Percentiles rank a stretch among this genome's conserved stretches.
phyloP scores from a whole-genome alignment of 2,113 vertebrate species.

The Rhombomys opimus region DNA sequence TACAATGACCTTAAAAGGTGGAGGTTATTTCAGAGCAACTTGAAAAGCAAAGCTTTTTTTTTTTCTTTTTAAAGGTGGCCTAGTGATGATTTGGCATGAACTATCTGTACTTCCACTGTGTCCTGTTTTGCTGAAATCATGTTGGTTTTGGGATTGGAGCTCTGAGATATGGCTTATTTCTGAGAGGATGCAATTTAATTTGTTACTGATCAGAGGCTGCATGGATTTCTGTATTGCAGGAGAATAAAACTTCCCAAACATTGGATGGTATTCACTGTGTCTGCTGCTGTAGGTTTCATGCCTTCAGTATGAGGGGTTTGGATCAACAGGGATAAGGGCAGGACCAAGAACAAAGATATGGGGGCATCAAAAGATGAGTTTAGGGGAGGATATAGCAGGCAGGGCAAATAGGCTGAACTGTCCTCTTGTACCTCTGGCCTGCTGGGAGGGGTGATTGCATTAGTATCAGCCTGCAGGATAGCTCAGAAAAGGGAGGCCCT shows the following conservation, averaged over 20 bases:
- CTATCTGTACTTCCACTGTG: background rate
- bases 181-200: background rate
- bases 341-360: background rate
- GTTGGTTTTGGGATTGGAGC: background rate
- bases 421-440: too few relatives aligned
- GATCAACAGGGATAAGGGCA: background rate
- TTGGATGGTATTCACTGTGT: background rate
- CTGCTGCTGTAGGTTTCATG: background rate
- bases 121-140: background rate
- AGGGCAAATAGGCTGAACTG: background rate
- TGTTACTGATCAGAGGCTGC: background rate
- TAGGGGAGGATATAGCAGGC: background rate
- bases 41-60: background rate
- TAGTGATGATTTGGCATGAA: background rate
- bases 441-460: background rate
- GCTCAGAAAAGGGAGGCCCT: background rate
- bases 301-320: too few relatives aligned
- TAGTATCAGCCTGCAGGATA: background rate
- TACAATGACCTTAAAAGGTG: background rate
- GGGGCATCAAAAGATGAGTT: background rate
- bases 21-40: background rate
- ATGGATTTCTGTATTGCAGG: background rate
- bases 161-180: background rate
- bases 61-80: background rate
- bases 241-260: background rate